Percentiles rank a stretch among this genome's conserved stretches.
Conservation (phyloP, 2,888 invertebrate genomes). For the Drosophila eohydei region DNA sequence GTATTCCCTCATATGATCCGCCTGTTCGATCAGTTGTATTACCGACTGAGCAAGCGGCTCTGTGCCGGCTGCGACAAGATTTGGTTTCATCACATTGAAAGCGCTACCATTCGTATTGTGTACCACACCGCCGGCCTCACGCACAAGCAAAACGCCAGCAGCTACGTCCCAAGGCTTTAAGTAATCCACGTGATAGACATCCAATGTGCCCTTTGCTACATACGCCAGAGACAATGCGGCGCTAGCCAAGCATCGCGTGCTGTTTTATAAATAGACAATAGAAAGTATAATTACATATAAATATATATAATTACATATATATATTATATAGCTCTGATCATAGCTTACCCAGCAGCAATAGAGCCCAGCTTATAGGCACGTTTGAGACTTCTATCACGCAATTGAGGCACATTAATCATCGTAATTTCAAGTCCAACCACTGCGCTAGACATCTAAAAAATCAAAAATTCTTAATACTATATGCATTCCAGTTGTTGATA, state of each 20-base stretch:
- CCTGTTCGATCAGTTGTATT: slow-evolving; percentile 85
- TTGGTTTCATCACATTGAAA: slow-evolving; percentile 86
- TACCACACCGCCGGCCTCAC: slow-evolving; percentile 91
- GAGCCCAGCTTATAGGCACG: slow-evolving; percentile 79
- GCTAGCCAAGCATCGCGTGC: slow-evolving; percentile 88
- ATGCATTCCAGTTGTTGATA: neutral
- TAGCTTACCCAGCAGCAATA: slow-evolving; percentile 75
- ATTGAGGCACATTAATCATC: slow-evolving; percentile 67
- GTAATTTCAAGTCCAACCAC: slow-evolving; percentile 81
- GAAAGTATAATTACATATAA: neutral
- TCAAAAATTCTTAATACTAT: neutral
- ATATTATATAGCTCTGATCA: neutral
- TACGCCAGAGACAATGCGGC: slow-evolving; percentile 89
- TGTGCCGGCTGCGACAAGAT: slow-evolving; percentile 86
- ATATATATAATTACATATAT: neutral
- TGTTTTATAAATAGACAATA: slow-evolving; percentile 31
- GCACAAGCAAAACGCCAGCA: slow-evolving; percentile 89
- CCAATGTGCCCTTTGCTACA: slow-evolving; percentile 89
- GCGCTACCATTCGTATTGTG: slow-evolving; percentile 87
- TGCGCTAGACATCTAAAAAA: slow-evolving; percentile 74
- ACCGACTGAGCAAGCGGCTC: slow-evolving; percentile 85
- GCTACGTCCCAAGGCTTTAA: slow-evolving; percentile 92
- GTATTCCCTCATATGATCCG: slow-evolving; percentile 84
- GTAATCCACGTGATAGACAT: slow-evolving; percentile 89
- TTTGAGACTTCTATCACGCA: slow-evolving; percentile 80